These are phyloP conservation scores for Limnephilus marmoratus DNA, from an alignment of 2,888 invertebrate species.

Conservation along the genomic window DNA sequence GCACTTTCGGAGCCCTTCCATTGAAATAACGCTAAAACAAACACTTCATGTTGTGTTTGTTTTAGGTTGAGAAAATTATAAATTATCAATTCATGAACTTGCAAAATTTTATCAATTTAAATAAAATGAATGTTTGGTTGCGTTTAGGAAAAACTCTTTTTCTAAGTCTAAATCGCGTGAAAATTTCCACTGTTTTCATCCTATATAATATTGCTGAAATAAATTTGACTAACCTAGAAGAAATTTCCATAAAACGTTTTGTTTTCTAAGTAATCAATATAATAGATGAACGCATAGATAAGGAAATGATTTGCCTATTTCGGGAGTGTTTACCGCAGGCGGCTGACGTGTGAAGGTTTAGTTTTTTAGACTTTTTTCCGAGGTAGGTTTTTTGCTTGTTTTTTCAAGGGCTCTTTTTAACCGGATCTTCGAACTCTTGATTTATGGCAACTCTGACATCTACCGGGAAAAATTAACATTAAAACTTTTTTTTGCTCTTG, in stretches of 20 bases:
- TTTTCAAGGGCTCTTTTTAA: constrained; percentile 4
- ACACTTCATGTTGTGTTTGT: not conserved
- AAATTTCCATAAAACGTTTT: not conserved
- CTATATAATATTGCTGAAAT: not conserved
- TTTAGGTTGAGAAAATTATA: not conserved
- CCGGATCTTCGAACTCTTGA: constrained; percentile 9
- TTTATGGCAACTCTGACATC: not conserved
- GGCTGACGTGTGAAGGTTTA: not conserved
- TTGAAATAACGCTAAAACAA: not conserved
- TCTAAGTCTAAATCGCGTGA: not conserved
- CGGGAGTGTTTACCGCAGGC: not conserved
- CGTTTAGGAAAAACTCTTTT: not conserved
- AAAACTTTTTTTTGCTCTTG: not conserved
- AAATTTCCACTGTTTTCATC: not conserved
- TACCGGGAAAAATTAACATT: not conserved
- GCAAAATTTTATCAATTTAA: not conserved
- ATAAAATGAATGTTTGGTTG: not conserved
- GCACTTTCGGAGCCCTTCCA: not conserved
- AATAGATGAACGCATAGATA: constrained; percentile 21
- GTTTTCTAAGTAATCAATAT: constrained; percentile 24
- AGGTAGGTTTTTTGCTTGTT: not conserved
- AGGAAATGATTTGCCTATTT: constrained; percentile 14
- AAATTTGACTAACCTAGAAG: not conserved
- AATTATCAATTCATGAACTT: not conserved
- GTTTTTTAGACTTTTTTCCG: not conserved